Conservation (phyloP, 2,113 vertebrate species). For the Sinocyclocheilus grahami region DNA sequence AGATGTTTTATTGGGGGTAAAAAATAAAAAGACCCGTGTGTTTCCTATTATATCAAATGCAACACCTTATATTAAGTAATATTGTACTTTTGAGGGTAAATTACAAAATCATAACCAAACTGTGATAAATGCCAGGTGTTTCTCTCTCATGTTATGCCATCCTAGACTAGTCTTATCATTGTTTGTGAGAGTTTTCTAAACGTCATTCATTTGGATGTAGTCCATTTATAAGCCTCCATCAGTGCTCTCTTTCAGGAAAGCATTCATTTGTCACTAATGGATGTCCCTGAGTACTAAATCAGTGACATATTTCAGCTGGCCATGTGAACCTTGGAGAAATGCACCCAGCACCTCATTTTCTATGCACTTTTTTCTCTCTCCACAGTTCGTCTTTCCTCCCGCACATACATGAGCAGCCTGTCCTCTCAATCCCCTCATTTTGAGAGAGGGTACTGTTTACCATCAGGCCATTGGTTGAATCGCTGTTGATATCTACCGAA, state of each 20-base stretch:
- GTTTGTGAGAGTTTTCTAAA: constrained; percentile 13
- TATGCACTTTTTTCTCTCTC: background rate
- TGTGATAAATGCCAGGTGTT: background rate
- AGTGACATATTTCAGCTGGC: constrained; percentile 6
- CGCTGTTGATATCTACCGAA: constrained; percentile 27
- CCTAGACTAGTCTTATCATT: background rate
- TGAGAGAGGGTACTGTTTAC: background rate
- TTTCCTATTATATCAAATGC: background rate
- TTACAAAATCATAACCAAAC: background rate
- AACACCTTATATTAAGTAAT: background rate
- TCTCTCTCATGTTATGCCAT: background rate
- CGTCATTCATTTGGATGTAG: background rate
- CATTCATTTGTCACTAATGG: constrained; percentile 37
- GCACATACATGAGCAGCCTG: background rate
- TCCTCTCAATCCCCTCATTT: background rate
- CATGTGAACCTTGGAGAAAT: constrained; percentile 10
- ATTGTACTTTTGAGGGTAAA: background rate
- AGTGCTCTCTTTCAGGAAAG: background rate
- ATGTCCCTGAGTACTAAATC: constrained; percentile 30
- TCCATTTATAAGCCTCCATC: constrained; percentile 11
- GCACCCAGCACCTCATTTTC: background rate
- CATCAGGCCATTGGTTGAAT: constrained; percentile 26
- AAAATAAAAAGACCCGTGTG: no score
- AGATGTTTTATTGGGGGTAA: background rate
- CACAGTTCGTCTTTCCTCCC: background rate